Evolutionary conservation across 1,140 invertebrate genomes (phyloP), one percentile per base, ranked within the genome.

Genomic region (Eubasilissa regina): DNA sequence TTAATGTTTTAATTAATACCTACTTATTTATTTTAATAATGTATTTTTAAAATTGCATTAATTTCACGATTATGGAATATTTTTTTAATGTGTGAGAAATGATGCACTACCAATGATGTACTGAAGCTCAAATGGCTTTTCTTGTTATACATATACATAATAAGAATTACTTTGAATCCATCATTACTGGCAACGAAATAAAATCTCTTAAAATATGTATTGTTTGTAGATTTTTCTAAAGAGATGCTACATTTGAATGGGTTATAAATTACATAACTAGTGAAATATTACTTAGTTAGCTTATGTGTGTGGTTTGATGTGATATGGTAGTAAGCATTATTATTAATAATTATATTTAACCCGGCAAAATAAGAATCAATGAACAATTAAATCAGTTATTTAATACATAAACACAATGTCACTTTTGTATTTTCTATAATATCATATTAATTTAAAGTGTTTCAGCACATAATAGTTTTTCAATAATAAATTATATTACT

Each of bases 291-390:
- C 35, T 51, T 82, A 83, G 60, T 83, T 83, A 83, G 81, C 77
- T 80, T 81, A 73, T 83, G 81, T 83, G 81, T 83, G 81, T 80
- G 81, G 81, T 83, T 83, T 83, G 81, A 83, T 83, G 81, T 83
- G 81, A 83, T 83, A 83, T 80, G 81, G 72, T 83, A 83, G 79
- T 76, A 83, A 76, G 81, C 81, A 82, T 79, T 79, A 79, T 79
- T 74, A 73, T 78, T 72, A 79, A 70, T 70, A 77, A 72, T 75
- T 72, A 56, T 79, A 81, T 25, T 77, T 64, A 48, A 70, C 19
- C 17, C 21, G 51, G n/a, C 64, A 45, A 77, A 35, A 25, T 25
- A 53, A n/a, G 21, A 56, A 74, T 74, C 53, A 10, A 43, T 56
- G 44, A 55, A 74, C 45, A 44, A 68, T 17, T 60, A 35, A 56